Conservation (phyloP, 2,888 invertebrate species). For the Ormyrus nitidulus region DNA sequence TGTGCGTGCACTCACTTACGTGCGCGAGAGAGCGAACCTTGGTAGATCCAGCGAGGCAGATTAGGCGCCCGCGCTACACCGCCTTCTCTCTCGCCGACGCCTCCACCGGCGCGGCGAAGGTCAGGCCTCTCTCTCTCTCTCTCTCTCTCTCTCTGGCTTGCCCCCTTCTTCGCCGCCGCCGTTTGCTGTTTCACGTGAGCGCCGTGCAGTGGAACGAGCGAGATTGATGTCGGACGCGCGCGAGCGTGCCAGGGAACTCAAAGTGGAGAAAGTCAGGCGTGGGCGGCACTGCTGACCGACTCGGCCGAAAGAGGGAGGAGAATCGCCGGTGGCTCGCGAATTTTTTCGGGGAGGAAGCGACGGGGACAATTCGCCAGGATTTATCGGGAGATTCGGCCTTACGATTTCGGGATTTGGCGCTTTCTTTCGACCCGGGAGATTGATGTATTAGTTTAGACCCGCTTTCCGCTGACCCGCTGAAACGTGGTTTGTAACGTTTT, state of each 20-base stretch:
- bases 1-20: slow-evolving; percentile 26
- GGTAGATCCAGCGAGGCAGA: slow-evolving; percentile 48
- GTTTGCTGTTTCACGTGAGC: slow-evolving; percentile 31
- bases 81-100: not conserved
- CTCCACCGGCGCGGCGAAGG: slow-evolving; percentile 35
- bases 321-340: not conserved
- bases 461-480: no score
- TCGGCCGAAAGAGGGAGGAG: no score
- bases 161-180: not conserved
- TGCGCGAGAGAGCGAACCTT: slow-evolving; percentile 35
- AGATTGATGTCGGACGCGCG: slow-evolving; percentile 40
- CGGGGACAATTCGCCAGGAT: no score
- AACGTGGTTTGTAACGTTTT: no score
- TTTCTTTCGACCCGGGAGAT: not conserved
- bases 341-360: not conserved
- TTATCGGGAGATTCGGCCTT: not conserved
- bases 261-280: slow-evolving; percentile 15
- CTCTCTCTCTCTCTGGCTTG: slow-evolving; percentile 1
- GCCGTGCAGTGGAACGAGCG: slow-evolving; percentile 25
- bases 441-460: not conserved
- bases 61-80: slow-evolving; percentile 31
- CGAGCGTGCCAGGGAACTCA: not conserved
- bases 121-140: slow-evolving; percentile 16
- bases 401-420: not conserved
- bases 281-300: not conserved